Percentiles rank a stretch among this genome's conserved stretches.
Conservation (phyloP, 2,797 vertebrate species). For the Clamator glandarius region DNA sequence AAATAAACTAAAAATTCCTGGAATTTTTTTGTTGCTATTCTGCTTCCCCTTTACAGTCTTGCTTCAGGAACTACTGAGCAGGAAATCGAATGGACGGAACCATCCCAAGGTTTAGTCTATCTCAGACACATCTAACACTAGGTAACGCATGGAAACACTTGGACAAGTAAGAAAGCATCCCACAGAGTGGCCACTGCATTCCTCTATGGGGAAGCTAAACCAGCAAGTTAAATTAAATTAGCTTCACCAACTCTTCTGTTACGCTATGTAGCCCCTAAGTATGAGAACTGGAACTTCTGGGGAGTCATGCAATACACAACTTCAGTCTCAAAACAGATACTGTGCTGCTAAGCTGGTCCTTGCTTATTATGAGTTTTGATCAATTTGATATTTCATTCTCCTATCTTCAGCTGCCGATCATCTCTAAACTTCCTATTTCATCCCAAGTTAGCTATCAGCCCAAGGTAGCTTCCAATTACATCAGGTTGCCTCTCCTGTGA, state of each 20-base stretch:
- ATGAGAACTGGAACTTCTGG: not conserved
- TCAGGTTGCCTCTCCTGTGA: not conserved
- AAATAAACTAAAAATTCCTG: not conserved
- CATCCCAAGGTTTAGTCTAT: not conserved
- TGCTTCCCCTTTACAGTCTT: not conserved
- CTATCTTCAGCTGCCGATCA: not conserved
- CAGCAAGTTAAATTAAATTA: not conserved
- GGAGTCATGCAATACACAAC: not conserved
- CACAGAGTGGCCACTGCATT: accelerated
- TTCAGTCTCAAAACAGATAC: not conserved
- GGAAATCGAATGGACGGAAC: not conserved
- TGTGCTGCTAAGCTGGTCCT: not conserved
- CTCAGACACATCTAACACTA: not conserved
- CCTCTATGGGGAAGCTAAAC: not conserved
- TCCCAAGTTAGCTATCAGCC: not conserved
- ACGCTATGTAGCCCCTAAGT: not conserved
- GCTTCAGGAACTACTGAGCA: not conserved
- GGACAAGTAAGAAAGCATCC: not conserved
- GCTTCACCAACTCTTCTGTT: not conserved
- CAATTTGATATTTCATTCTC: not conserved
- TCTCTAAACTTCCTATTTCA: not conserved
- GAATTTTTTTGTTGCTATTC: not conserved
- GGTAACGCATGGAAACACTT: not conserved
- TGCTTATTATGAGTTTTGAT: not conserved
- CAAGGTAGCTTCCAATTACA: not conserved